Percentiles rank a stretch among this genome's conserved stretches.
Evolutionary conservation across 2,888 invertebrate species (phyloP).

Genomic region (Parnassius smintheus): DNA sequence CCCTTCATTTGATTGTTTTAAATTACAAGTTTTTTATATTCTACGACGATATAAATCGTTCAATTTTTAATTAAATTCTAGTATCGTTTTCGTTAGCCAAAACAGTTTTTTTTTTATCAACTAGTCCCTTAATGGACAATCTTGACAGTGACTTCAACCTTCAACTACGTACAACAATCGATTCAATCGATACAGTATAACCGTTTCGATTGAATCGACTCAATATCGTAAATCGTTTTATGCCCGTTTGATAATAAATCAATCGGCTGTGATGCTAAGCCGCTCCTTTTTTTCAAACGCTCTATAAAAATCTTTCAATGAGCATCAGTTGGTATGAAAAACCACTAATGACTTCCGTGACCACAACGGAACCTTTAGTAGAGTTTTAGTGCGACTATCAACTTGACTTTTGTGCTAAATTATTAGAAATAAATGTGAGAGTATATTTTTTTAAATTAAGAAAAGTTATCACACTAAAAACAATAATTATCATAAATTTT

Average conservation of each 20-base stretch:
- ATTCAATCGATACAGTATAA: too few species aligned
- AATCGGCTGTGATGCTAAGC: slow-evolving; percentile 48
- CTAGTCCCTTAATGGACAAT: slow-evolving; percentile 29
- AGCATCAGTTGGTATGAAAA: slow-evolving; percentile 42
- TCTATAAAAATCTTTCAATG: slow-evolving; percentile 51
- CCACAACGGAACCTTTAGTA: slow-evolving; percentile 36
- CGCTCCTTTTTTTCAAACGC: slow-evolving; percentile 57
- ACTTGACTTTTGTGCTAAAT: neutral
- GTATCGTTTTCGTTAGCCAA: too few species aligned
- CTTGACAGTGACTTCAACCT: slow-evolving; percentile 70
- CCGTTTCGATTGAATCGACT: slow-evolving; percentile 57
- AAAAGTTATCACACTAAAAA: too few species aligned
- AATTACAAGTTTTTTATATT: too few species aligned
- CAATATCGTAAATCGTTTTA: slow-evolving; percentile 63
- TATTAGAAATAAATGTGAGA: too few species aligned
- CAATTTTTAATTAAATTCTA: too few species aligned
- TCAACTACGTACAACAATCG: too few species aligned
- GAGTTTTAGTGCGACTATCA: neutral
- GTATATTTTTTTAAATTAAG: too few species aligned
- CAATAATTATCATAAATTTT: too few species aligned
- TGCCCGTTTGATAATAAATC: slow-evolving; percentile 64
- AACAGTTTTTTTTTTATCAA: neutral
- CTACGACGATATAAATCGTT: too few species aligned
- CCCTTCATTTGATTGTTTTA: too few species aligned
- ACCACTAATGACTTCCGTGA: slow-evolving; percentile 61